Percentiles rank a stretch among this genome's conserved stretches.
These are phyloP conservation scores for Micromys minutus DNA, from an alignment of 2,113 vertebrate genomes.

Conservation along the genomic window DNA sequence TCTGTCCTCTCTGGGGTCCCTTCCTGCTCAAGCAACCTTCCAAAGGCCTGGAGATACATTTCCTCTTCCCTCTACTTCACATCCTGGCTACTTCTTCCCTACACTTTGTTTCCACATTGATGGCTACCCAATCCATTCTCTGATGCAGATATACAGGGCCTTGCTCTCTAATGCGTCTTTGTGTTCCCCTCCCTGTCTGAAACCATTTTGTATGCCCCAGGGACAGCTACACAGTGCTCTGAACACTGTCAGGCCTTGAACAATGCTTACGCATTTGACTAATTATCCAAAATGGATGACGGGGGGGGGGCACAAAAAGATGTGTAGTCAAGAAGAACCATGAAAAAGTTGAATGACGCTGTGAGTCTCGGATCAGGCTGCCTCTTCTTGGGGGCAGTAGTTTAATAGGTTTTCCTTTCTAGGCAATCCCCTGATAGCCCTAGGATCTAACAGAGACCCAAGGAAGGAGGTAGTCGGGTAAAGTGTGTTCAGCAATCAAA, in stretches of 20 bases:
- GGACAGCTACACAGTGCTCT: background rate
- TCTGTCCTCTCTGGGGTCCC: background rate
- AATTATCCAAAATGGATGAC: background rate
- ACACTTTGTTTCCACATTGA: background rate
- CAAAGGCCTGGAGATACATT: background rate
- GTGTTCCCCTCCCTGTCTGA: background rate
- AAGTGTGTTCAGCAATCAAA: slow-evolving; percentile 40
- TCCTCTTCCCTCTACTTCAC: background rate
- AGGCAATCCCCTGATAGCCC: background rate
- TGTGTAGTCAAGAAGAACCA: background rate
- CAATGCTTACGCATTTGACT: background rate
- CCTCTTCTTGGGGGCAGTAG: background rate
- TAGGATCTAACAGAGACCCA: background rate
- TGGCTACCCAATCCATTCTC: background rate
- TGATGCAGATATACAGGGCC: background rate
- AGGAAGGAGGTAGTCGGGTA: background rate
- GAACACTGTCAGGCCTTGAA: background rate
- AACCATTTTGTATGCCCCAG: background rate
- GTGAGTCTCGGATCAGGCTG: background rate
- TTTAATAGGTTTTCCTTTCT: background rate
- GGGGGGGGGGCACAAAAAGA: background rate
- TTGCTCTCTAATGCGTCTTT: background rate
- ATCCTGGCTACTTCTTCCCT: background rate
- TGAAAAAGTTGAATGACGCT: background rate
- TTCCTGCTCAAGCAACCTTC: background rate